Conservation (phyloP, 2,888 invertebrate species). For the Watsonalla cultraria region DNA sequence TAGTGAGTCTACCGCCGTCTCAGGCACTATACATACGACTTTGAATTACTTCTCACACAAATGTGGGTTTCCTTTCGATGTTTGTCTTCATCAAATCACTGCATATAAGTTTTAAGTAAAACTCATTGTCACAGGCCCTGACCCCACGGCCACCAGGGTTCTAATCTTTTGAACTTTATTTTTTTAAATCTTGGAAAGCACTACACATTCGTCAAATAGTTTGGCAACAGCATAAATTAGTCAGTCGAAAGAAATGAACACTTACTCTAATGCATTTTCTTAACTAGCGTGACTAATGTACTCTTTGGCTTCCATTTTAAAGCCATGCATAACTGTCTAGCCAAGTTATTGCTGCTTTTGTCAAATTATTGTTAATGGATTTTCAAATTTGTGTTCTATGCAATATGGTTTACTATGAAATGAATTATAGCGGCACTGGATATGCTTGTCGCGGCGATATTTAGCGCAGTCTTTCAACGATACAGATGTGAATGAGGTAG, state of each 20-base stretch:
- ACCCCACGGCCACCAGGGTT: too few relatives aligned
- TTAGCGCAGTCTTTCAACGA: constrained; percentile 33
- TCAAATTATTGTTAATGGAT: constrained; percentile 11
- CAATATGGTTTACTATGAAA: background rate
- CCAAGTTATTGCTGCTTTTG: constrained; percentile 9
- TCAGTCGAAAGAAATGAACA: constrained; percentile 9
- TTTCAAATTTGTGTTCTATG: constrained; percentile 5
- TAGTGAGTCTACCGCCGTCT: too few relatives aligned
- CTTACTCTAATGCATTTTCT: constrained; percentile 16
- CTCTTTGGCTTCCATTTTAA: constrained; percentile 30
- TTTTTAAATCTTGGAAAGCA: too few relatives aligned
- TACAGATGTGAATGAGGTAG: constrained; percentile 29
- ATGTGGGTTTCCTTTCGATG: too few relatives aligned
- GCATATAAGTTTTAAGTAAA: too few relatives aligned
- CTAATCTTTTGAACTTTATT: too few relatives aligned
- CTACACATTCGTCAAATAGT: background rate
- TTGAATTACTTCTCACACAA: too few relatives aligned
- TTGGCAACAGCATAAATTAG: background rate
- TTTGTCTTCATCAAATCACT: too few relatives aligned
- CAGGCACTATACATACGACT: too few relatives aligned
- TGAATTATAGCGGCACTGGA: constrained; percentile 6
- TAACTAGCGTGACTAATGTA: constrained; percentile 30
- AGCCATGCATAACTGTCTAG: constrained; percentile 16
- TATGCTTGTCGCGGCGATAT: constrained; percentile 16
- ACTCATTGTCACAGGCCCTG: too few relatives aligned